Evolutionary conservation across 1,140 invertebrate species (phyloP), one percentile per base, ranked within the genome.

Genomic region (Lasioglossum albipes): DNA sequence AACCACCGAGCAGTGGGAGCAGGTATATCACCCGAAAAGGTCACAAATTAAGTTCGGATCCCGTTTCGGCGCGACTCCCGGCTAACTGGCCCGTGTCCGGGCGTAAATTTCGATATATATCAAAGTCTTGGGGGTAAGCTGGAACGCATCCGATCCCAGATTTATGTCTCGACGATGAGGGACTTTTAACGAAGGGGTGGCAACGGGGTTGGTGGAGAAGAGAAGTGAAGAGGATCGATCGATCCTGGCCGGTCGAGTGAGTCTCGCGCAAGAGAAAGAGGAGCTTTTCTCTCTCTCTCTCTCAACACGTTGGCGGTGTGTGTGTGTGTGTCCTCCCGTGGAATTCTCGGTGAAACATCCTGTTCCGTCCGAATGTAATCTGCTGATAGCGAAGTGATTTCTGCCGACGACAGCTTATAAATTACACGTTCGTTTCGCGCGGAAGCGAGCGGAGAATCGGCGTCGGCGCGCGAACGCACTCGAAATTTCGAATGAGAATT

Each of bases 361-460:
- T 65, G 70, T 45, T 78, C 70, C 66, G 74, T 79, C 66, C 41
- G 49, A 83, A 71, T 71, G 79, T 78, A 82, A 85, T 82, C 45
- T 79, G 66, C 59, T 81, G 74, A 59, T 78, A 81, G 49, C 57
- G 22, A 74, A 86, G 75, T 71, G 67, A 84, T 86, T 86, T 86
- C 71, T 82, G 73, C 57, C 61, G 22, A 49, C 68, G 73, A 76
- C 77, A 78, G 85, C 81, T 86, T 86, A 83, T 80, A 86, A 86
- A 86, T 86, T 86, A 86, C 36, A 36, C 85, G 68, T 82, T 79
- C 66, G 81, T 64, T 66, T 52, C 66, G 41, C 27, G 4, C 66
- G 36, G 64, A 70, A 68, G 67, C 57, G 61, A 75, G 31, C 13
- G n/a, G 42, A 22, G 42, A 9, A 36, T 7, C 7, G n/a, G 16